These are phyloP conservation scores for Chaitophorus viminalis DNA, from an alignment of 2,888 invertebrate genomes.

Conservation along the genomic window DNA sequence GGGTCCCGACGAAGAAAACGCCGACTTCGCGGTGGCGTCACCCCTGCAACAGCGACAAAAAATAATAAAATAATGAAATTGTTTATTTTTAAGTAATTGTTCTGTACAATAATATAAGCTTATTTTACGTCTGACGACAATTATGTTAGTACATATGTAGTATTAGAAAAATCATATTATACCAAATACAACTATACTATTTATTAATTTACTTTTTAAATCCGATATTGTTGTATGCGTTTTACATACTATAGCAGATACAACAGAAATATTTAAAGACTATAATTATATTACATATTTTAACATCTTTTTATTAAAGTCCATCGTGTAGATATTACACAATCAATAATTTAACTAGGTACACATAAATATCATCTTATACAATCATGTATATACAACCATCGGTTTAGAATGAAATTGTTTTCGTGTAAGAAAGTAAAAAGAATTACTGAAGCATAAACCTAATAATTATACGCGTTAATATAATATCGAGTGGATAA, in stretches of 20 bases:
- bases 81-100: not conserved
- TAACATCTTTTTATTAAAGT: too few species aligned
- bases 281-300: too few species aligned
- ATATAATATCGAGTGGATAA: not conserved
- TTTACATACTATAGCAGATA: too few species aligned
- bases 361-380: not conserved
- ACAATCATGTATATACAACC: not conserved
- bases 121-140: too few species aligned
- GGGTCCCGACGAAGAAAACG: constrained; percentile 63
- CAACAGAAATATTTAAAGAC: too few species aligned
- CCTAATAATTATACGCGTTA: not conserved
- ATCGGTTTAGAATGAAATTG: not conserved
- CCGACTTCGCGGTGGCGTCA: constrained; percentile 65
- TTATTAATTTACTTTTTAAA: too few species aligned
- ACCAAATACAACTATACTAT: too few species aligned
- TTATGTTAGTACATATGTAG: too few species aligned
- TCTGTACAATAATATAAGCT: not conserved
- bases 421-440: not conserved
- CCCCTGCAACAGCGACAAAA: constrained; percentile 63
- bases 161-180: too few species aligned
- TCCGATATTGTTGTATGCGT: too few species aligned
- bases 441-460: constrained; percentile 8
- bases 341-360: not conserved
- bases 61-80: too few species aligned
- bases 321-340: too few species aligned